Percentiles rank a stretch among this genome's conserved stretches.
Conservation (phyloP, 2,797 vertebrate genomes). For the Pampus argenteus region DNA sequence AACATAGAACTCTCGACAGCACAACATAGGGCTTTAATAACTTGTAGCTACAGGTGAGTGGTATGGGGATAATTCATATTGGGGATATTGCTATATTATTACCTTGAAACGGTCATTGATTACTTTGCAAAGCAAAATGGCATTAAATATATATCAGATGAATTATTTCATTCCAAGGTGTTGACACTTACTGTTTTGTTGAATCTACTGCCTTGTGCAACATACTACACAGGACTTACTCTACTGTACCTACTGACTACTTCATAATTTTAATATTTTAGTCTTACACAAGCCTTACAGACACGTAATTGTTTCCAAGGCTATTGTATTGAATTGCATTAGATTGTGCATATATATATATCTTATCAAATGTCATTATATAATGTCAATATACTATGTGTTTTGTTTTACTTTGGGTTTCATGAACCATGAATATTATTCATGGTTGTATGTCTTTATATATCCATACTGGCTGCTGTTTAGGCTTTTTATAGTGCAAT, state of each 20-base stretch:
- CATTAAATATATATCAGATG: no score
- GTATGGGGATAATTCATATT: neutral
- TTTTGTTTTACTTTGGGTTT: conserved; percentile 50
- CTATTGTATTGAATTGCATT: conserved; percentile 44
- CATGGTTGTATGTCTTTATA: neutral
- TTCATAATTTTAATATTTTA: neutral
- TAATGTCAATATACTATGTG: conserved; percentile 19
- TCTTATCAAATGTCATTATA: no score
- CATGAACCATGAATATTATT: conserved; percentile 37
- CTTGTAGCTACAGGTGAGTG: conserved; percentile 3
- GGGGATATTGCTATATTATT: no score
- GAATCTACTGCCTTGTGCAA: neutral
- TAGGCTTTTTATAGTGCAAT: neutral
- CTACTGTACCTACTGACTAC: neutral
- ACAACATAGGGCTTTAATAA: conserved; percentile 10
- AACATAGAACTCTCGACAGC: conserved; percentile 1
- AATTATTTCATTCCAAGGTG: no score
- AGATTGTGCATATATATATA: no score
- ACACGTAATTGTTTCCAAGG: conserved; percentile 23
- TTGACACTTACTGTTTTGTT: neutral
- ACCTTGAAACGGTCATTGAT: no score
- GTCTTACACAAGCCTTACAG: conserved; percentile 7
- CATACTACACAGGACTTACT: no score
- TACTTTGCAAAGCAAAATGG: no score
- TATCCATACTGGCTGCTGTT: neutral